These are phyloP conservation scores for Pachycephus smyrnensis DNA, from an alignment of 2,888 invertebrate species.

Conservation along the genomic window DNA sequence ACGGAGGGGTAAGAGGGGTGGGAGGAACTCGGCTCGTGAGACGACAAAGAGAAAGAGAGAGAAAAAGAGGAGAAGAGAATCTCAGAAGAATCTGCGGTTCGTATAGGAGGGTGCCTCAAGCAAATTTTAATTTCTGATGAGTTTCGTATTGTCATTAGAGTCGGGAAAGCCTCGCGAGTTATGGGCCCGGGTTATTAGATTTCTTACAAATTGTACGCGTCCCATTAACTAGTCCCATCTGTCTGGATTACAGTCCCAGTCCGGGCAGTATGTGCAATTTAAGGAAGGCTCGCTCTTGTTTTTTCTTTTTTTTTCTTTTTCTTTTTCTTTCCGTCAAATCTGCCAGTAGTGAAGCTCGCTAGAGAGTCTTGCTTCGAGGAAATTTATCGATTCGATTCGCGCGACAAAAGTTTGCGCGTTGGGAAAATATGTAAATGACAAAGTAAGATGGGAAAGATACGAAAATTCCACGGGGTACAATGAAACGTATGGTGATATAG, in stretches of 20 bases:
- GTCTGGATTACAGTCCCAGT: conserved; percentile 49
- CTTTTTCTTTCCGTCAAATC: background rate
- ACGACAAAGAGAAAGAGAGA: background rate
- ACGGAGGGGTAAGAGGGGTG: background rate
- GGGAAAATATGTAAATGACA: background rate
- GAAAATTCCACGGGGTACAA: background rate
- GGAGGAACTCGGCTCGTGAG: background rate
- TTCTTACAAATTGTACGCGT: conserved; percentile 59
- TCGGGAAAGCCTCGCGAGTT: conserved; percentile 37
- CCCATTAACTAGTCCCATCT: conserved; percentile 59
- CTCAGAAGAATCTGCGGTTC: background rate
- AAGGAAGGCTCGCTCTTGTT: background rate
- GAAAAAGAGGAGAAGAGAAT: background rate
- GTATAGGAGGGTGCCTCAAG: conserved; percentile 25
- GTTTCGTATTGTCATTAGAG: conserved; percentile 51
- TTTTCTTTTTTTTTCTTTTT: background rate
- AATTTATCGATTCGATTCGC: background rate
- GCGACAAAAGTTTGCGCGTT: background rate
- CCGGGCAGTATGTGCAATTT: background rate
- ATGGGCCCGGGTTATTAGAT: conserved; percentile 54
- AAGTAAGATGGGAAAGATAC: background rate
- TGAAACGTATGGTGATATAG: background rate
- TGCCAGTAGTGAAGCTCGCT: background rate
- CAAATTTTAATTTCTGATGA: conserved; percentile 53
- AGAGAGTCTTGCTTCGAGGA: background rate